Evolutionary conservation across 2,113 vertebrate genomes (phyloP).

Genomic region (Petroica traversi): DNA sequence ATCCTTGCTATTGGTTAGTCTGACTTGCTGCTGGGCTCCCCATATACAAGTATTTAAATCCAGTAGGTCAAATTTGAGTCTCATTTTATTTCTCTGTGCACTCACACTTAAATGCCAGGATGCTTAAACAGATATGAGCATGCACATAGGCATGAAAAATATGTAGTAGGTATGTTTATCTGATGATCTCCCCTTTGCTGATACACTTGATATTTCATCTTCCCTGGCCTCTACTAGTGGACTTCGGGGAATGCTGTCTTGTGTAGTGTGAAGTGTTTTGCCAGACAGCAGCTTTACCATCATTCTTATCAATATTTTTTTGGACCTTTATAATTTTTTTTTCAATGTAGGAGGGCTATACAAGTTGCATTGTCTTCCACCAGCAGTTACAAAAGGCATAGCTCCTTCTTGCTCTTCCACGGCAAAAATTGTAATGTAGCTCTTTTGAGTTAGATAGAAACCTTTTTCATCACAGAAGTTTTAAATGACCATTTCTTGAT

Average conservation of each 20-base stretch:
- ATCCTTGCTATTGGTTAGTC: background rate
- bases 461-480: background rate
- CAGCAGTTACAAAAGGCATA: fast-evolving
- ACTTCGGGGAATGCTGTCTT: background rate
- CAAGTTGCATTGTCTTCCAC: background rate
- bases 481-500: background rate
- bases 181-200: background rate
- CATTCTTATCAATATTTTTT: background rate
- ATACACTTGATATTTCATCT: background rate
- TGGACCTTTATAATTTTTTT: background rate
- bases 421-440: background rate
- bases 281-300: background rate
- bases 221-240: background rate
- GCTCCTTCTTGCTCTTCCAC: background rate
- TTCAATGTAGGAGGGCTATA: background rate
- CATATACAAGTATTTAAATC: background rate
- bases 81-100: background rate
- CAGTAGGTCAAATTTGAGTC: background rate
- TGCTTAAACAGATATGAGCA: background rate
- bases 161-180: background rate
- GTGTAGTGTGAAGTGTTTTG: background rate
- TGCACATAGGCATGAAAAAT: background rate
- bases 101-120: background rate
- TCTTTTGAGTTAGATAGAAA: background rate
- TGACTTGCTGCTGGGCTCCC: background rate